Percentiles rank a stretch among this genome's conserved stretches.
Evolutionary conservation across 35 echinoderm and acorn worm genomes (phyloP).

Genomic region (Lytechinus variegatus): DNA sequence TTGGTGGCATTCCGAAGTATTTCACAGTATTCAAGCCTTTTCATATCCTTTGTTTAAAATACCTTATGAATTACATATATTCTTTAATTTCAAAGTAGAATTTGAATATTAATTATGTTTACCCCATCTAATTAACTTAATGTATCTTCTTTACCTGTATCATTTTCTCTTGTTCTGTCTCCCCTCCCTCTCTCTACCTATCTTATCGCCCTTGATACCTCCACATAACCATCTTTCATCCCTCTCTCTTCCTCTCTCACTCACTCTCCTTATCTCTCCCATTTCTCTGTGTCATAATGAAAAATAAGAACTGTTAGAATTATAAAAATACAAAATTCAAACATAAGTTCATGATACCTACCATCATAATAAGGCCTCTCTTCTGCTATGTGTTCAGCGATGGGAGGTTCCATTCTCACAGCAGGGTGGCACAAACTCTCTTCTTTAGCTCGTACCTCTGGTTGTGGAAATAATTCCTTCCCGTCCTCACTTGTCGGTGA

Average conservation of each 20-base stretch:
- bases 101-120: no score
- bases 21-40: background rate
- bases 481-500: background rate
- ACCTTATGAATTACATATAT: background rate
- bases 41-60: background rate
- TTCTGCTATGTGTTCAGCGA: background rate
- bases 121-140: no score
- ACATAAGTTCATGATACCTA: background rate
- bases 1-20: background rate
- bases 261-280: background rate
- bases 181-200: no score
- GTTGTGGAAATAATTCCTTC: background rate
- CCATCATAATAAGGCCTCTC: constrained; percentile 42
- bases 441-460: background rate
- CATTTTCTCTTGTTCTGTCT: no score
- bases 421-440: background rate
- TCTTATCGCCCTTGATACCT: no score
- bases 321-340: background rate
- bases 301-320: background rate
- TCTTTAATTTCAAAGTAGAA: background rate
- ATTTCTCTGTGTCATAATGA: background rate
- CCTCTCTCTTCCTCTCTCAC: background rate
- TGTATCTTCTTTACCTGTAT: no score
- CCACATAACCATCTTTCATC: background rate
- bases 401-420: constrained; percentile 26